Evolutionary conservation across 2,888 invertebrate genomes (phyloP).

Genomic region (Rhingia campestris): DNA sequence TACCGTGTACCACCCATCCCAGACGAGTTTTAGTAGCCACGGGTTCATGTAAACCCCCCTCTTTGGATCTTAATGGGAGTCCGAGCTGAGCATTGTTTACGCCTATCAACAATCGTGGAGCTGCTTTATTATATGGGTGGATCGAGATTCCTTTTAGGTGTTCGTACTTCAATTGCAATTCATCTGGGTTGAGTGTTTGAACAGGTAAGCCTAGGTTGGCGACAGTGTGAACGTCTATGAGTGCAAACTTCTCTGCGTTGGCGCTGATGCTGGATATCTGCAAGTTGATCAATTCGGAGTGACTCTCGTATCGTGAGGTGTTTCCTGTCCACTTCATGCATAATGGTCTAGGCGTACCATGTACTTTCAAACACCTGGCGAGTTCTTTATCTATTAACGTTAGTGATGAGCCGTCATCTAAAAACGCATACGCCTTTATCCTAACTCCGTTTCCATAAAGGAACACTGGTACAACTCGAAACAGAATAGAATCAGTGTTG

Average conservation of each 20-base stretch:
- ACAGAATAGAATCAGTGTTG: not conserved
- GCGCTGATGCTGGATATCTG: slow-evolving; percentile 11
- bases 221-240: slow-evolving; percentile 6
- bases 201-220: not conserved
- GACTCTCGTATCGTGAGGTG: no score
- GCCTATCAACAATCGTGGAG: no score
- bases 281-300: no score
- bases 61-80: no score
- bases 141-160: slow-evolving; percentile 34
- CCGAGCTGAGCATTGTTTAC: no score
- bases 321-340: no score
- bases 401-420: slow-evolving; percentile 14
- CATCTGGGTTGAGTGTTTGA: not conserved
- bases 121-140: no score
- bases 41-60: no score
- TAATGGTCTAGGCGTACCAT: not conserved
- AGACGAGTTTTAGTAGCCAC: no score
- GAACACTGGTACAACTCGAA: not conserved
- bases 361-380: not conserved
- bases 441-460: not conserved
- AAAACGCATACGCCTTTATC: not conserved
- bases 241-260: not conserved
- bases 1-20: no score
- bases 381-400: slow-evolving; percentile 7
- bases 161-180: not conserved